phyloP scores from a whole-genome alignment of 2,888 invertebrate genomes.

The Alcis repandata region DNA sequence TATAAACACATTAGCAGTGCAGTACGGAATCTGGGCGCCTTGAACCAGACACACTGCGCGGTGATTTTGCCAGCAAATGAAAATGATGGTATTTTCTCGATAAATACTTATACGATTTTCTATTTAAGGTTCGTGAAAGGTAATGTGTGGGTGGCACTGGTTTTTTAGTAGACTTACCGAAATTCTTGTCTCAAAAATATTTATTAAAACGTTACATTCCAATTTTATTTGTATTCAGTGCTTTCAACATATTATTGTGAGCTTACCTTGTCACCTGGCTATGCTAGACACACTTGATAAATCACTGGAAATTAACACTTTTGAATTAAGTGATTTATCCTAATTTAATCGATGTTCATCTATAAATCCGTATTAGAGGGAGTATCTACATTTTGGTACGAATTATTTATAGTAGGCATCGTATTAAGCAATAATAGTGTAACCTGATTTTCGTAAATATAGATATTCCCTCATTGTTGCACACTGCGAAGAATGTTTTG shows the following conservation, averaged over 20 bases:
- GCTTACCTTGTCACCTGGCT: conserved; percentile 12
- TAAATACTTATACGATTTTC: conserved; percentile 24
- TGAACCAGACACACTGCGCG: neutral
- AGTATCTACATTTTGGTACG: conserved; percentile 13
- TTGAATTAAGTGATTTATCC: neutral
- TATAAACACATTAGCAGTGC: neutral
- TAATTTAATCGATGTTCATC: neutral
- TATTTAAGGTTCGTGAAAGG: conserved; percentile 9
- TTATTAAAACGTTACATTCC: conserved; percentile 31
- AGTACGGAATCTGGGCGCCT: neutral
- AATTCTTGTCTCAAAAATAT: conserved; percentile 15
- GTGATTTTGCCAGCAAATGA: conserved; percentile 8
- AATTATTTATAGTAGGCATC: conserved; percentile 1
- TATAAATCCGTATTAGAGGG: conserved; percentile 7
- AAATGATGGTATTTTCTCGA: conserved; percentile 22
- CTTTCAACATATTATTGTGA: conserved; percentile 14
- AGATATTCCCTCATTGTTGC: conserved; percentile 26
- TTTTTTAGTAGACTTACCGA: neutral
- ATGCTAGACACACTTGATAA: conserved; percentile 5
- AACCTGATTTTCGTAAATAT: neutral
- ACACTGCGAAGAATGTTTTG: conserved; percentile 31
- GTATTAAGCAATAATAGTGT: conserved; percentile 14
- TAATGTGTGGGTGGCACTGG: neutral
- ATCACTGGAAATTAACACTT: neutral
- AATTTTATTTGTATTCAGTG: conserved; percentile 23